Base-by-base conservation (phyloP, 64 coral and sea anemone genomes). In the Pachyseris speciosa region DNA sequence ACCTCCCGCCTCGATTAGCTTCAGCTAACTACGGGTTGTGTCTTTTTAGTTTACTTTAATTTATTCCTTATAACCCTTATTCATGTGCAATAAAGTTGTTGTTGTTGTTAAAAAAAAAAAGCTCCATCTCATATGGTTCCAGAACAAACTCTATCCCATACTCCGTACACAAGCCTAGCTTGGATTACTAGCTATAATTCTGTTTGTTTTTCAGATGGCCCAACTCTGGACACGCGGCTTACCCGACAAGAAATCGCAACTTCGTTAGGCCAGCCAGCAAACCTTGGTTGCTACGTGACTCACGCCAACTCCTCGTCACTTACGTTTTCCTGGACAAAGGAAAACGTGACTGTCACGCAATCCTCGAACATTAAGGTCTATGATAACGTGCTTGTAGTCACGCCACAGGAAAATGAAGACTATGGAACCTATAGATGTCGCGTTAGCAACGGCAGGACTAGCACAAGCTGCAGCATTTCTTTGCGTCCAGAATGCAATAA, bases 351-450 rank as follows among this genome's bases (percentile, higher is more conserved):
- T 50, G 48, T 90, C 22, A 68, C 26, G 13, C 33, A 28, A 25
- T 90, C 88, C 22, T 51, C 57, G 52, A 53, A 22, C 28, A 51
- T 52, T 33, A 37, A 32, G 38, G 45, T 81, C 41, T 22, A 68
- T 25, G 43, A 38, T 6, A 80, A 90, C 44, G 32, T 90, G 10
- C 26, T 80, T 12, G 47, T 80, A 22, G 32, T 90, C 39, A 64
- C 47, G 5, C 58, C 88, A 7, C 13, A 17, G 64, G 70, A 31
- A 12, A 24, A 60, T 16, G 9, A 26, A 52, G 75, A 90, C 22
- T 90, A 68, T 81, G 88, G 88, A 81, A 81, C 31, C 3, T 90
- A 80, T 2, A 58, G 69, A 9, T 90, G 88, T 38, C 48, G 51
- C 22, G 75, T 78, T 44, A 48, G 38, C 8, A 44, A 81, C 10